phyloP scores from a whole-genome alignment of 2,113 vertebrate genomes.

The Orthonyx spaldingii region DNA sequence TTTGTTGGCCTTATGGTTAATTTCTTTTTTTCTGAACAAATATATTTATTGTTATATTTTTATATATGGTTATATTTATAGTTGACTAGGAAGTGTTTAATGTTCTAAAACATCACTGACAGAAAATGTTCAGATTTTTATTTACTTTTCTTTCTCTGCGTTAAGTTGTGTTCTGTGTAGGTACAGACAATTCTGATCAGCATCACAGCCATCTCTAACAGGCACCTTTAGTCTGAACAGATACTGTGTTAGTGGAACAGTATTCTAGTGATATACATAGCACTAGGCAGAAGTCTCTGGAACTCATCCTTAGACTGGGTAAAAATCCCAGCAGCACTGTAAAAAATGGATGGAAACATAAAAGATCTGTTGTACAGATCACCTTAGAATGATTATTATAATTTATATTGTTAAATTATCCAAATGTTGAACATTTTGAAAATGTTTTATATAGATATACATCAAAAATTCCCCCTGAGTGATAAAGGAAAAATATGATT shows the following conservation, averaged over 20 bases:
- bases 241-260: not conserved
- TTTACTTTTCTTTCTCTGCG: not conserved
- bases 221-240: not conserved
- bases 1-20: not conserved
- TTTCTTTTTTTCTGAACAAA: not conserved
- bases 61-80: no score
- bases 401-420: not conserved
- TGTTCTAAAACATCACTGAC: not conserved
- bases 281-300: not conserved
- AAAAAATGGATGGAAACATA: not conserved
- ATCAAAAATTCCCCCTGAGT: not conserved
- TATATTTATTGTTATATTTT: not conserved
- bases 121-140: fast-evolving
- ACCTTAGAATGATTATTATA: not conserved
- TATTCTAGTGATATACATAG: not conserved
- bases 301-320: not conserved
- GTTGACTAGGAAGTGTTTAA: not conserved
- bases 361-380: not conserved
- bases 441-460: not conserved
- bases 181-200: not conserved
- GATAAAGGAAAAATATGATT: not conserved
- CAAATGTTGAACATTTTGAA: not conserved
- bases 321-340: not conserved
- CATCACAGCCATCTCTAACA: not conserved
- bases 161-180: not conserved